Evolutionary conservation across 2,888 invertebrate species (phyloP), one percentile per base, ranked within the genome.

Genomic region (Catonia carolina): DNA sequence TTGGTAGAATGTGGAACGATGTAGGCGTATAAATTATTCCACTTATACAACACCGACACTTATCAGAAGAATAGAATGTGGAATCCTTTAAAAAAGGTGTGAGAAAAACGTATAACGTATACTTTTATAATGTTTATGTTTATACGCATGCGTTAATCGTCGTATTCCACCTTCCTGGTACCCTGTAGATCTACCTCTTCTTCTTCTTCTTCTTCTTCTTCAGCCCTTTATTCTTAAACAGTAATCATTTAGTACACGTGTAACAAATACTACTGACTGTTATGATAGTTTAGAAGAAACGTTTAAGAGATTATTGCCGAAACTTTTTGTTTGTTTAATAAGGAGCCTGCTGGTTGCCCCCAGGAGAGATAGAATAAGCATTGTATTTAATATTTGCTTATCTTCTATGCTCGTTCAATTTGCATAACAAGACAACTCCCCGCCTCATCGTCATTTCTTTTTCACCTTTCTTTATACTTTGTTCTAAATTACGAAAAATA

Each of bases 321-420:
- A 45, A 45, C 22, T n/a, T 45, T 45, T 45, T 45, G 22, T 45
- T 45, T 45, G 45, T 45, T 27, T 45, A 45, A 45, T 45, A 27
- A n/a, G 45, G 45, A 14, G 18, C 22, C 45, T 45, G 45, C 45
- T 45, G 23, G 45, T 23, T 12, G 27, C 14, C 22, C 45, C 45
- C 45, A 45, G 45, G 45, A 22, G 45, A 22, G 42, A 23, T 10
- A 27, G 27, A 6, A 22, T 15, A 12, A 8, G 23, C 45, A 23
- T 45, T 27, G 45, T 37, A 17, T n/a, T n/a, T n/a, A n/a, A n/a
- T n/a, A n/a, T 37, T 5, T 10, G 37, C 14, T 17, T 27, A 8
- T 8, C 8, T 8, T 27, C 37, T n/a, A 6, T 14, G 14, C 45
- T n/a, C 22, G 45, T 45, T 45, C 45, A 23, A 45, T 45, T 45